Evolutionary conservation across 2,888 invertebrate species (phyloP), one percentile per base, ranked within the genome.

Genomic region (Neelides folsomi): DNA sequence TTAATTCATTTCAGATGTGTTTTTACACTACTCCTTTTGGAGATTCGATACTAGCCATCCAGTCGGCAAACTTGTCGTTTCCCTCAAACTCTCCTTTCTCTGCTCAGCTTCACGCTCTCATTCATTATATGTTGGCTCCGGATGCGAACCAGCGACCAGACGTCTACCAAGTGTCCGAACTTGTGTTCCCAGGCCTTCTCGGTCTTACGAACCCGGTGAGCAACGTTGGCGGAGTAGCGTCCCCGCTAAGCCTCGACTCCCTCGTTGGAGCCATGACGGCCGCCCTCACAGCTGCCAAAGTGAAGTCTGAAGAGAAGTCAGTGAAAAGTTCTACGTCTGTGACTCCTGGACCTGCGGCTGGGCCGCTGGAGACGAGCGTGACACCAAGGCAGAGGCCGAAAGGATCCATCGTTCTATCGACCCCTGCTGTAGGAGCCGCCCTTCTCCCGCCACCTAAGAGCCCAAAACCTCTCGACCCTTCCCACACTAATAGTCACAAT

Each of bases 41-140:
- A 34, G 92, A 93, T 71, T 88, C 87, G 67, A 82, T 85, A n/a
- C 73, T 92, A 63, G 90, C 92, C 48, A 92, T 93, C 68, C 88
- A 89, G 71, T 86, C 83, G 70, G 89, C 86, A 48, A 82, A 83
- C 67, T 87, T 88, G 69, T 79, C 79, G 60, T 83, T 90, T 72
- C 90, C 90, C 49, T 83, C 86, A 69, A 79, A 76, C 71, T 82
- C 84, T 16, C 79, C 77, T 70, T 86, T 79, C 72, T 81, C 83
- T 19, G 76, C 76, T 66, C 76, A 78, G 54, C 71, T 86, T 67
- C 81, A 82, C 70, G 78, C 80, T 62, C 72, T 87, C 54, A 85
- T 87, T 59, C 77, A 85, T 81, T 88, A 80, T 67, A 83, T 90
- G 82, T 75, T 92, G 58, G 86, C 88, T 68, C 80, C 84, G 43